Conservation (phyloP, 2,113 vertebrate genomes). For the Phalacrocorax pelagicus region DNA sequence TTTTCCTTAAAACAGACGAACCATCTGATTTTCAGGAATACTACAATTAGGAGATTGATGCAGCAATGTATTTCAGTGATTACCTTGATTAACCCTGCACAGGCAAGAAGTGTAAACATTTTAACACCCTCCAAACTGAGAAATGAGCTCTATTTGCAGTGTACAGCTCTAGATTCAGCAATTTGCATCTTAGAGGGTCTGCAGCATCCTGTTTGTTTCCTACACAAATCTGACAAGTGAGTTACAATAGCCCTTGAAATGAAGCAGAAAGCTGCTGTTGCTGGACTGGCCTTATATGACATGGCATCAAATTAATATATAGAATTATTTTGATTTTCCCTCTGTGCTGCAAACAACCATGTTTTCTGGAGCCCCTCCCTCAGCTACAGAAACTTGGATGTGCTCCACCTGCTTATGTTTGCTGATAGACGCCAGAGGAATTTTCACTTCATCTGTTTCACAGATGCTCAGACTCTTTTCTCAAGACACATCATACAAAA, state of each 20-base stretch:
- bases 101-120: not conserved
- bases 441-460: conserved; percentile 38
- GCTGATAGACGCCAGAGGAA: conserved; percentile 13
- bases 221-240: not conserved
- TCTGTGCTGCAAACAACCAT: not conserved
- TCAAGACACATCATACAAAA: conserved; percentile 20
- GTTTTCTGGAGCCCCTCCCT: conserved; percentile 3
- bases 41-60: not conserved
- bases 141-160: not conserved
- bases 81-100: not conserved
- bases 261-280: not conserved
- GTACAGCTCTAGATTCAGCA: not conserved
- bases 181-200: not conserved
- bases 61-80: not conserved
- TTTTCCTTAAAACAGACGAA: conserved; percentile 1
- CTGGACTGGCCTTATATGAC: not conserved
- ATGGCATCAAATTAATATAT: not conserved
- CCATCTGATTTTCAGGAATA: not conserved
- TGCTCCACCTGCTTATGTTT: conserved; percentile 25
- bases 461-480: conserved; percentile 34
- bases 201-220: not conserved
- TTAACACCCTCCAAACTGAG: not conserved
- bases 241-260: not conserved
- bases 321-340: not conserved
- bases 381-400: conserved; percentile 21